Percentiles rank a stretch among this genome's conserved stretches.
phyloP scores from a whole-genome alignment of 64 coral and sea anemone genomes.

The Cladopsammia gracilis region DNA sequence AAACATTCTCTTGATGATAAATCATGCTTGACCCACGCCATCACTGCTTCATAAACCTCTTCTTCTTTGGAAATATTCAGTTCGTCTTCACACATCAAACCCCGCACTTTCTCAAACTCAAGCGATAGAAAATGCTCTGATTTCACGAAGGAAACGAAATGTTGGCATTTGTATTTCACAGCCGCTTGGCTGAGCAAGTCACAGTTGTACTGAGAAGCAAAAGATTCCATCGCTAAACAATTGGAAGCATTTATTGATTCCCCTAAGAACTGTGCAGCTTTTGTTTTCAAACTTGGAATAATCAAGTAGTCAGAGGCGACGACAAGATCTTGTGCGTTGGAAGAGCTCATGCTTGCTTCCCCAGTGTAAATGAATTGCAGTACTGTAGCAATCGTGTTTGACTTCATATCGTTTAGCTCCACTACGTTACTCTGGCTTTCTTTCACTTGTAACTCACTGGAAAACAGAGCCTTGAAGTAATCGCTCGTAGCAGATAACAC shows the following conservation, averaged over 20 bases:
- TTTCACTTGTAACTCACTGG: constrained; percentile 43
- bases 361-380: constrained; percentile 70
- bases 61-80: constrained; percentile 65
- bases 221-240: not conserved
- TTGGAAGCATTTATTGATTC: not conserved
- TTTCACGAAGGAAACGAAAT: constrained; percentile 20
- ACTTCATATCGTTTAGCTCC: constrained; percentile 31
- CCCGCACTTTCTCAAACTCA: constrained; percentile 1
- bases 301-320: constrained; percentile 57
- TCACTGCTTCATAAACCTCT: constrained; percentile 34
- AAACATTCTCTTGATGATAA: constrained; percentile 12
- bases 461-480: constrained; percentile 63
- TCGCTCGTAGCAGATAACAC: constrained; percentile 48
- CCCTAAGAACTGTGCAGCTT: constrained; percentile 15
- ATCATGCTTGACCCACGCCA: constrained; percentile 68
- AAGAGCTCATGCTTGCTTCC: not conserved
- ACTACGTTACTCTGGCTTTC: constrained; percentile 42
- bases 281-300: constrained; percentile 75
- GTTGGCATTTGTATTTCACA: not conserved
- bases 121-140: constrained; percentile 38
- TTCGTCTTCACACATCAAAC: constrained; percentile 43
- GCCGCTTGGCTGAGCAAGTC: not conserved
- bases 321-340: constrained; percentile 57
- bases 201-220: constrained; percentile 61
- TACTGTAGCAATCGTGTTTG: not conserved